Percentiles rank a stretch among this genome's conserved stretches.
phyloP scores from a whole-genome alignment of 2,113 vertebrate genomes.

The Suncus etruscus region DNA sequence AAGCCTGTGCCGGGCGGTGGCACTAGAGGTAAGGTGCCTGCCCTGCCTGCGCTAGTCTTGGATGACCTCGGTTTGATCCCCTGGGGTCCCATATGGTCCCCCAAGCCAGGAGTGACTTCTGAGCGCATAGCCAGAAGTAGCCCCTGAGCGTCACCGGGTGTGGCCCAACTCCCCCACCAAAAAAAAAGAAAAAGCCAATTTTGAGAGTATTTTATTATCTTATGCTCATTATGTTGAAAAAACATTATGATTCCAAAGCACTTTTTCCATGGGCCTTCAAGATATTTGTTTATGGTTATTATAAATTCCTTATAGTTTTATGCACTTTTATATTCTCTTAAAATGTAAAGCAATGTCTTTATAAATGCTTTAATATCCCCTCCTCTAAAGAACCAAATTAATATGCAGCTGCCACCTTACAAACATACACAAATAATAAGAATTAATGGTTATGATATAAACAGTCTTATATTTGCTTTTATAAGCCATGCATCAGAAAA shows the following conservation, averaged over 20 bases:
- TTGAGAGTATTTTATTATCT: neutral
- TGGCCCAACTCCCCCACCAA: too few species aligned
- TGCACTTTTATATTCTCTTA: neutral
- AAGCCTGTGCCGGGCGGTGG: too few species aligned
- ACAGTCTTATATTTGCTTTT: neutral
- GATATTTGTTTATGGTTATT: neutral
- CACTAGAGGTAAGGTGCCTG: too few species aligned
- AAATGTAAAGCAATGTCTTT: neutral
- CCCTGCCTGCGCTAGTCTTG: too few species aligned
- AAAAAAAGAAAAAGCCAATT: neutral
- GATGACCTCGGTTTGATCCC: too few species aligned
- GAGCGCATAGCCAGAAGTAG: too few species aligned
- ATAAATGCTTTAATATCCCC: neutral
- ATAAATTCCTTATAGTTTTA: neutral
- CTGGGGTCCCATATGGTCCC: too few species aligned
- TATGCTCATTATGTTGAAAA: neutral
- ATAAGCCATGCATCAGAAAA: neutral
- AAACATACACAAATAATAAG: constrained; percentile 12
- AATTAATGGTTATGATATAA: neutral
- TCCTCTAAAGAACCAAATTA: neutral
- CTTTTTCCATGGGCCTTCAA: neutral
- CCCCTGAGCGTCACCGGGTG: too few species aligned
- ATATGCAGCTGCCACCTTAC: neutral
- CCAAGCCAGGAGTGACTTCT: too few species aligned
- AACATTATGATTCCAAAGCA: neutral